Conservation (phyloP, 35 echinoderm and acorn worm species). For the Ptychodera flava region DNA sequence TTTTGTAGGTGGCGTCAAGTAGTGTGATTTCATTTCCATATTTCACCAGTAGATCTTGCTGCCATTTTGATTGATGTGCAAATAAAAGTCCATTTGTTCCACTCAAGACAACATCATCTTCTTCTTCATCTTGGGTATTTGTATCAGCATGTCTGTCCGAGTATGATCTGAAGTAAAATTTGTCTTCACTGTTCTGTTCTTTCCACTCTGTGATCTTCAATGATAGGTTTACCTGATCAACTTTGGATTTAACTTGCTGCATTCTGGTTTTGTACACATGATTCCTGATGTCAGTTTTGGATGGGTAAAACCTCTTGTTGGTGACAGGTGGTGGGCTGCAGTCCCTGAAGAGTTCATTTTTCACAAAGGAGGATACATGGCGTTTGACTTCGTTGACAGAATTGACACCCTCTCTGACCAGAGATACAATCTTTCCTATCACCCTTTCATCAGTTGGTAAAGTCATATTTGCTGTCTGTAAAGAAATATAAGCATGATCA, state of each 20-base stretch:
- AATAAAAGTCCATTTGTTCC: conserved; percentile 14
- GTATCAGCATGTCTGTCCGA: not conserved
- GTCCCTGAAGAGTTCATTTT: not conserved
- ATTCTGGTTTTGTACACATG: not conserved
- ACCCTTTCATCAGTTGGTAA: too few relatives aligned
- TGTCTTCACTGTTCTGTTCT: not conserved
- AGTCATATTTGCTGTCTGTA: too few relatives aligned
- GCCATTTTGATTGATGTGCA: conserved; percentile 27
- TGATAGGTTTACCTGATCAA: not conserved
- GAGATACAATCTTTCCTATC: not conserved
- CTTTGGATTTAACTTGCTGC: not conserved
- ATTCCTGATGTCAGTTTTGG: not conserved
- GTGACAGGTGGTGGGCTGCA: not conserved
- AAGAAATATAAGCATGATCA: too few relatives aligned
- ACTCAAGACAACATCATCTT: not conserved
- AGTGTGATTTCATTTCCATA: conserved; percentile 21
- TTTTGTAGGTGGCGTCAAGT: conserved; percentile 27
- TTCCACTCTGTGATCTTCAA: not conserved
- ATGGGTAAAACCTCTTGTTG: not conserved
- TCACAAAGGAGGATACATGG: not conserved
- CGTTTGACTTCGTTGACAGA: not conserved
- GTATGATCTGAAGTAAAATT: not conserved
- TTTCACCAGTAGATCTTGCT: conserved; percentile 6
- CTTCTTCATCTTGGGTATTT: not conserved
- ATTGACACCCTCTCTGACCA: not conserved